Evolutionary conservation across 1,140 invertebrate species (phyloP).

Genomic region (Amphibalanus amphitrite): DNA sequence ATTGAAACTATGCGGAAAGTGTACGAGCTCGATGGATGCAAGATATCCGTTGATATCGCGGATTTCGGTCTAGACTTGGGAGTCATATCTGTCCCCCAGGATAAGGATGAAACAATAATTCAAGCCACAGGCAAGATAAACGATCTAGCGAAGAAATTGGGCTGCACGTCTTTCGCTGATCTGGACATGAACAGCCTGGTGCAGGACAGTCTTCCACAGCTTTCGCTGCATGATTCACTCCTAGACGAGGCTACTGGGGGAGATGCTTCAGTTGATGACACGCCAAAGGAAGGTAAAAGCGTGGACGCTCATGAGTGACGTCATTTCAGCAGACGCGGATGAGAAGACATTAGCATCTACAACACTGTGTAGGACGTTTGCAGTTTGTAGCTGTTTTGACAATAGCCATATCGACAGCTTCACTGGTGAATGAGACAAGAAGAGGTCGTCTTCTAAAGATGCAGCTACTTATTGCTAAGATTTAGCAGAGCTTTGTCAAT

Average conservation of each 20-base stretch:
- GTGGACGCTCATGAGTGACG: neutral
- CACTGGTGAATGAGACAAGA: too few species aligned
- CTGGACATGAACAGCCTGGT: neutral
- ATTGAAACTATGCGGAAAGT: neutral
- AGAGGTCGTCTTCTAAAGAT: too few species aligned
- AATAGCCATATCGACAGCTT: too few species aligned
- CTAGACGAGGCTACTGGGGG: neutral
- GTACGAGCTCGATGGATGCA: neutral
- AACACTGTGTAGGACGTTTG: neutral
- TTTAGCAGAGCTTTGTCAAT: too few species aligned
- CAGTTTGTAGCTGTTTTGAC: neutral
- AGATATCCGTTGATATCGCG: neutral
- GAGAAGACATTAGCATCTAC: neutral
- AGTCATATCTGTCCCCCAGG: neutral
- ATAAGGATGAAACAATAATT: neutral
- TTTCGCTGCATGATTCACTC: neutral
- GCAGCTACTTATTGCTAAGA: too few species aligned
- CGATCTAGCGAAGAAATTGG: neutral
- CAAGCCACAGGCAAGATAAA: neutral
- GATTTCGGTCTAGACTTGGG: neutral
- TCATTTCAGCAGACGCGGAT: neutral
- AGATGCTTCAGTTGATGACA: neutral
- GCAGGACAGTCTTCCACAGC: neutral
- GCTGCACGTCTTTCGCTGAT: neutral
- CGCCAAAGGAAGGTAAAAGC: neutral